phyloP scores from a whole-genome alignment of 2,888 invertebrate species.

The Pseudoips prasinana region DNA sequence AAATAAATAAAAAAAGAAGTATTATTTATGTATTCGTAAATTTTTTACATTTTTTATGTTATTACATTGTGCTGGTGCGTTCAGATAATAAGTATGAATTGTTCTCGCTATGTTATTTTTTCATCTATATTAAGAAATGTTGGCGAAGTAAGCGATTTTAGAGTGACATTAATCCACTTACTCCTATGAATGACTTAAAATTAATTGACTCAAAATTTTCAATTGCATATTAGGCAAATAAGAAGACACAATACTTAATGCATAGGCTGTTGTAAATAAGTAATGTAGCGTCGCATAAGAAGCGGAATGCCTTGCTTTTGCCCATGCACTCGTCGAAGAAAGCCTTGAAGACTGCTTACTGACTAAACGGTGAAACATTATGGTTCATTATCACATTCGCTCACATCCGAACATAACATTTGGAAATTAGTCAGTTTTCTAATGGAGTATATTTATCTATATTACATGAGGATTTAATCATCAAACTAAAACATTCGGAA shows the following conservation, averaged over 20 bases:
- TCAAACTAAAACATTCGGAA: conserved; percentile 39
- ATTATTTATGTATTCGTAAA: conserved; percentile 38
- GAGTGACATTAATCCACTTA: conserved; percentile 59
- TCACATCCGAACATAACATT: conserved; percentile 57
- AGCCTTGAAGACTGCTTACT: conserved; percentile 47
- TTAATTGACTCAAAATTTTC: conserved; percentile 74
- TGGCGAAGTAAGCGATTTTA: conserved; percentile 70
- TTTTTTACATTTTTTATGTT: conserved; percentile 45
- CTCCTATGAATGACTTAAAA: conserved; percentile 77
- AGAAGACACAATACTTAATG: conserved; percentile 31
- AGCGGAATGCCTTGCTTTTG: conserved; percentile 11
- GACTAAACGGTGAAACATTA: conserved; percentile 61
- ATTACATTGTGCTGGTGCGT: conserved; percentile 73
- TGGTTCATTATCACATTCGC: conserved; percentile 67
- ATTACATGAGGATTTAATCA: conserved; percentile 53
- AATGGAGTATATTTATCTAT: conserved; percentile 56
- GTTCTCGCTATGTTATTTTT: conserved; percentile 46
- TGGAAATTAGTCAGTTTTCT: conserved; percentile 50
- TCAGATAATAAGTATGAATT: conserved; percentile 47
- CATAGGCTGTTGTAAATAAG: neutral
- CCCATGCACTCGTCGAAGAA: conserved; percentile 14
- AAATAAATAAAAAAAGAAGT: conserved; percentile 51
- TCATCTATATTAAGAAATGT: conserved; percentile 49
- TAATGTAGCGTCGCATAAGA: neutral
- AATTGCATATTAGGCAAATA: conserved; percentile 59